A percentile compares a stretch with the other conserved stretches of the same genome.
These are phyloP conservation scores for Drosophila demipolita DNA, from an alignment of 2,888 invertebrate genomes.

Conservation along the genomic window DNA sequence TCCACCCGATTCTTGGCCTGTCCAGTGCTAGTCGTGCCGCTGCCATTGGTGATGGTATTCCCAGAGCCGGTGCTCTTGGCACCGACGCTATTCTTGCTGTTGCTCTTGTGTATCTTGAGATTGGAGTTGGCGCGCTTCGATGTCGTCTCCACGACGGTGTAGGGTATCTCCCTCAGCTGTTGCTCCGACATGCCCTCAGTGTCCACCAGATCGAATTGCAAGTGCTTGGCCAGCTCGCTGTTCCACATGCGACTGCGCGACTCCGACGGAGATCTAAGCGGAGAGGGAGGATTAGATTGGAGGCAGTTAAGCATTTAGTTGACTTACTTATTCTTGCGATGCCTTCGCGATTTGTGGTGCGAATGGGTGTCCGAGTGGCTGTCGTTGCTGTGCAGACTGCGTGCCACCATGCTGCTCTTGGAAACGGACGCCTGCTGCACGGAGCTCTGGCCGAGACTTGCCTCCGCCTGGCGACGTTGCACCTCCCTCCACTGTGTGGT, in stretches of 20 bases:
- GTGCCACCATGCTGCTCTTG: constrained; percentile 86
- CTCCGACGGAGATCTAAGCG: constrained; percentile 89
- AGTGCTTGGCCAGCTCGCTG: constrained; percentile 92
- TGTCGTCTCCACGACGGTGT: constrained; percentile 92
- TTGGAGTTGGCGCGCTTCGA: constrained; percentile 84
- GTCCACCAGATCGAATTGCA: constrained; percentile 95
- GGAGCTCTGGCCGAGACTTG: constrained; percentile 85
- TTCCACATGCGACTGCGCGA: constrained; percentile 89
- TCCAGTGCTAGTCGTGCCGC: constrained; percentile 74
- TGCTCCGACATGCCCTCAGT: constrained; percentile 95
- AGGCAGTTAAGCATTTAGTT: not conserved
- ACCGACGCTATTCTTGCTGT: constrained; percentile 83
- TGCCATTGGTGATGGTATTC: constrained; percentile 82
- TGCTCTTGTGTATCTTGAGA: constrained; percentile 85
- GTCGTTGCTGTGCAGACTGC: constrained; percentile 85
- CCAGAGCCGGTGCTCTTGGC: constrained; percentile 82
- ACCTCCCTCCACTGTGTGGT: constrained; percentile 96
- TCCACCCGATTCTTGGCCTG: constrained; percentile 85
- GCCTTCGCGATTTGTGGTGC: constrained; percentile 85
- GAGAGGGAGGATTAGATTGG: not conserved
- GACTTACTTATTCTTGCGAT: constrained; percentile 87
- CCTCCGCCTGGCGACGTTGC: constrained; percentile 90
- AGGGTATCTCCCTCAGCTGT: constrained; percentile 94
- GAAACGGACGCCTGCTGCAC: constrained; percentile 90
- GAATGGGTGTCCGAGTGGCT: constrained; percentile 87